Conservation (phyloP, 2,888 invertebrate genomes). For the Trichopoda pennipes region DNA sequence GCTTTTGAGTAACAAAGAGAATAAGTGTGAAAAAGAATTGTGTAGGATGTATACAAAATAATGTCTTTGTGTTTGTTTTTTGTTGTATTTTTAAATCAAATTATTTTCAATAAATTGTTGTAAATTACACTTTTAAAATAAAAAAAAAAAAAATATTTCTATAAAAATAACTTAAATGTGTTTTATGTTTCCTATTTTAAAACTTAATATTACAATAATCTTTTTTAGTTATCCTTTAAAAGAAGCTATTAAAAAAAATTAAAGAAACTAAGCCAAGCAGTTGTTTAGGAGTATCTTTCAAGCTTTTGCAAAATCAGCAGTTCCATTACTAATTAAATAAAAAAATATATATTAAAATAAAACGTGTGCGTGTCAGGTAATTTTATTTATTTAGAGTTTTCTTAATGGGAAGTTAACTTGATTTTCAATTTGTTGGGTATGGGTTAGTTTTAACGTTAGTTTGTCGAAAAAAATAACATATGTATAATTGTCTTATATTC, state of each 20-base stretch:
- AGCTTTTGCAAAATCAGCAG: conserved; percentile 18
- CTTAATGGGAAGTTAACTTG: conserved; percentile 41
- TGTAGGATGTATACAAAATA: conserved; percentile 40
- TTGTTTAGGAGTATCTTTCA: conserved; percentile 25
- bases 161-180: conserved; percentile 29
- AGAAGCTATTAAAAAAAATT: conserved; percentile 14
- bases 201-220: conserved; percentile 57
- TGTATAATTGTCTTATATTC: neutral
- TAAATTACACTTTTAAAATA: conserved; percentile 32
- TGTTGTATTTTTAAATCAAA: conserved; percentile 12
- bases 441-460: conserved; percentile 22
- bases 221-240: conserved; percentile 11
- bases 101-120: conserved; percentile 42
- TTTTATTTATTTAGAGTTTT: conserved; percentile 9
- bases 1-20: neutral
- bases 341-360: conserved; percentile 38
- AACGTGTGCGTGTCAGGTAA: conserved; percentile 62
- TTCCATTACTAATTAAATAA: conserved; percentile 27
- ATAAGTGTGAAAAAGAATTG: neutral
- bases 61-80: conserved; percentile 29
- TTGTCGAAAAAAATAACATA: neutral
- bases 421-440: conserved; percentile 41
- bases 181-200: conserved; percentile 43
- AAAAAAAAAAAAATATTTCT: conserved; percentile 25
- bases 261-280: conserved; percentile 32